phyloP scores from a whole-genome alignment of 1,140 invertebrate genomes.

The Ips typographus region DNA sequence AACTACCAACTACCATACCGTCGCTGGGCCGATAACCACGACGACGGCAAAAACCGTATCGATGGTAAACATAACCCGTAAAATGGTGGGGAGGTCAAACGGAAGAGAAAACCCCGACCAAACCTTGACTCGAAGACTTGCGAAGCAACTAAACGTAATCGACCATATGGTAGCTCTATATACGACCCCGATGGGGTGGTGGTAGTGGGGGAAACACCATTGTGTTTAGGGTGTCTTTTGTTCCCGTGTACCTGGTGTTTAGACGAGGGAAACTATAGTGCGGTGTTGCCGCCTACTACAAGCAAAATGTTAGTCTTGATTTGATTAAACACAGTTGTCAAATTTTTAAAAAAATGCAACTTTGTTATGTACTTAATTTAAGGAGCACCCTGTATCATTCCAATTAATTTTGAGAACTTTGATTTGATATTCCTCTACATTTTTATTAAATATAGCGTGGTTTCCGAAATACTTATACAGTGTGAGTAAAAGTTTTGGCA shows the following conservation, averaged over 20 bases:
- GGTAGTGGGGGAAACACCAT: slow-evolving; percentile 9
- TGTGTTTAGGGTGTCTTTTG: slow-evolving; percentile 29
- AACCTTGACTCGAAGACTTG: slow-evolving; percentile 14
- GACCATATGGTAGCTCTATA: slow-evolving; percentile 30
- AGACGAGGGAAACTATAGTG: neutral
- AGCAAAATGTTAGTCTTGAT: too few species aligned
- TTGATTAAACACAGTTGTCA: too few species aligned
- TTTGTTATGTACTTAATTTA: too few species aligned
- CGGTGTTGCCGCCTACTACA: slow-evolving; percentile 7
- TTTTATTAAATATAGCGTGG: too few species aligned
- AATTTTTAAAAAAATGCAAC: too few species aligned
- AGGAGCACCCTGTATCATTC: too few species aligned
- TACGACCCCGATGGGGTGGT: slow-evolving; percentile 16
- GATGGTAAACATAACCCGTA: slow-evolving; percentile 18
- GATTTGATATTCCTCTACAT: too few species aligned
- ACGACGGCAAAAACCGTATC: slow-evolving; percentile 17
- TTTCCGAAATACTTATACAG: too few species aligned
- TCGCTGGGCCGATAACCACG: slow-evolving; percentile 4
- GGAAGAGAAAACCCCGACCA: slow-evolving; percentile 1
- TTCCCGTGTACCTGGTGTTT: slow-evolving; percentile 27
- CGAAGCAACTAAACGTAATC: slow-evolving; percentile 15
- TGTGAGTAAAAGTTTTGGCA: too few species aligned
- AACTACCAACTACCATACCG: slow-evolving; percentile 3
- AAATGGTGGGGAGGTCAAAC: slow-evolving; percentile 7
- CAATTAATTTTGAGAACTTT: too few species aligned